Conservation (phyloP, 1,140 invertebrate genomes). For the Brachionus sp. region DNA sequence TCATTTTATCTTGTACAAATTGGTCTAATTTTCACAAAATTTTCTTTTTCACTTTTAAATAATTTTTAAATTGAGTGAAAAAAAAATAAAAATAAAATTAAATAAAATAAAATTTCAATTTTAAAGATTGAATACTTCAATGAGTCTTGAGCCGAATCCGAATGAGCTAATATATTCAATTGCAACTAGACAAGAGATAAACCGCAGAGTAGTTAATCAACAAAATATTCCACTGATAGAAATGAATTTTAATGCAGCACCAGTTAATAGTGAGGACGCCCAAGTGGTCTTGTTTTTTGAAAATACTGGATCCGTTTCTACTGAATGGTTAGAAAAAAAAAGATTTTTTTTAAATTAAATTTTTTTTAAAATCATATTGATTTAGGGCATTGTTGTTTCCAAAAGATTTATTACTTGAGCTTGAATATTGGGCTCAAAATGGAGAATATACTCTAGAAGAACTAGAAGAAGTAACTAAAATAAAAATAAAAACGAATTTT, state of each 20-base stretch:
- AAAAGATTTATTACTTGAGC: conserved; percentile 56
- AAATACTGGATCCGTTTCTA: conserved; percentile 55
- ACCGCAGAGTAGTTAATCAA: neutral
- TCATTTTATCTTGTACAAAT: no score
- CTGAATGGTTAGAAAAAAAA: conserved; percentile 52
- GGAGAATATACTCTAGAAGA: conserved; percentile 59
- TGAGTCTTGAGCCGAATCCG: conserved; percentile 56
- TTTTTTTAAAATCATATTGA: neutral
- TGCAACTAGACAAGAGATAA: conserved; percentile 50
- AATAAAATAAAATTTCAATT: neutral
- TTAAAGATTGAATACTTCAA: conserved; percentile 55
- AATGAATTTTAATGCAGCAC: conserved; percentile 59
- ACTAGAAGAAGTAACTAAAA: conserved; percentile 54
- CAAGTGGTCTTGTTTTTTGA: conserved; percentile 56
- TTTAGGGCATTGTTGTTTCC: conserved; percentile 57
- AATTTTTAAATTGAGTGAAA: no score
- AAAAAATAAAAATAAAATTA: no score
- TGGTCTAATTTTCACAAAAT: no score
- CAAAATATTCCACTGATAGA: conserved; percentile 52
- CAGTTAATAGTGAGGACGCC: conserved; percentile 55
- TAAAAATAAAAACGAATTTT: conserved; percentile 43
- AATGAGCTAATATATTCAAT: conserved; percentile 56
- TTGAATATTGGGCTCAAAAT: conserved; percentile 59
- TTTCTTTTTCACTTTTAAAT: no score
- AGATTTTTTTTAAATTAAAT: neutral